Evolutionary conservation across 2,888 invertebrate genomes (phyloP).

Genomic region (Cantharis flavilabris): DNA sequence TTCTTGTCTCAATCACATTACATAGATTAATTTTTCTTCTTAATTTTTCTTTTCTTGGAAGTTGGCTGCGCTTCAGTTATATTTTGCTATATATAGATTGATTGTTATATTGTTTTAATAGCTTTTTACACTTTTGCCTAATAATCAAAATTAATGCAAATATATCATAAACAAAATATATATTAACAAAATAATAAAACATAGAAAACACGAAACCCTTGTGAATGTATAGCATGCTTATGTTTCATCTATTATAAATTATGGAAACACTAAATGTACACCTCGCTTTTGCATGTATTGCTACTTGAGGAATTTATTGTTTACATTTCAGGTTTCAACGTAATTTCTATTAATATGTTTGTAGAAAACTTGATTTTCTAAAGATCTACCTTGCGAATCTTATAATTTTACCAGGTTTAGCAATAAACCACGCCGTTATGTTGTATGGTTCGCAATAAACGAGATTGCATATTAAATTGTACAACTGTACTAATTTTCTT

Average conservation of each 20-base stretch:
- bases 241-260: neutral
- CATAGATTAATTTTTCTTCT: too few species aligned
- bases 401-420: neutral
- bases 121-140: neutral
- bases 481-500: neutral
- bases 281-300: neutral
- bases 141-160: neutral
- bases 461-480: neutral
- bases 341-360: neutral
- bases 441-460: neutral
- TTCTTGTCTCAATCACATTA: too few species aligned
- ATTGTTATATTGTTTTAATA: neutral
- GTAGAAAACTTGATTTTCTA: neutral
- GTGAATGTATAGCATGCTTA: neutral
- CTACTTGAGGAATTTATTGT: neutral
- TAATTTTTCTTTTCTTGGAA: too few species aligned
- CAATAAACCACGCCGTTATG: neutral
- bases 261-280: neutral
- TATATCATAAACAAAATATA: neutral
- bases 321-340: neutral
- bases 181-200: neutral
- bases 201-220: neutral
- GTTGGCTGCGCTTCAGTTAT: too few species aligned
- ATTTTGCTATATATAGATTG: too few species aligned
- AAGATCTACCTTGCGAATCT: neutral